These are phyloP conservation scores for Clupea harengus DNA, from an alignment of 2,113 vertebrate genomes.

Conservation along the genomic window DNA sequence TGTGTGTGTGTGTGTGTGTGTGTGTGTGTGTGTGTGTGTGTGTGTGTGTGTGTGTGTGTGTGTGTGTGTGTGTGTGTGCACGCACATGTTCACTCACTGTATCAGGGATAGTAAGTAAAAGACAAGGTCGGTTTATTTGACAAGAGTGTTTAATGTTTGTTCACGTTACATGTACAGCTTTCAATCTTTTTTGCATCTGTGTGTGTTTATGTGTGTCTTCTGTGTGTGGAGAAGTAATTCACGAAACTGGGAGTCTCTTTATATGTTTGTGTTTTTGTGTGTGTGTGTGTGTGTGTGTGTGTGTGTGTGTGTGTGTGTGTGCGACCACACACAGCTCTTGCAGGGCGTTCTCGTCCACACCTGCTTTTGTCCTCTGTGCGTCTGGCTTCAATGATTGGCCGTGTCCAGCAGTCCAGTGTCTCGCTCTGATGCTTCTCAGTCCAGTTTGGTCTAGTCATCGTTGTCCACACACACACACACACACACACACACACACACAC, in stretches of 20 bases:
- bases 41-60: not conserved
- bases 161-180: not conserved
- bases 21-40: not conserved
- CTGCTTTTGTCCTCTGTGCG: not conserved
- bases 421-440: not conserved
- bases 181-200: constrained; percentile 10
- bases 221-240: not conserved
- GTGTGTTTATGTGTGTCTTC: not conserved
- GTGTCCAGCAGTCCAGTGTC: not conserved
- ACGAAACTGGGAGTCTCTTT: not conserved
- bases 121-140: not conserved
- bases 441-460: not conserved
- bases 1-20: not conserved
- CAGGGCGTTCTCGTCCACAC: constrained; percentile 1
- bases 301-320: not conserved
- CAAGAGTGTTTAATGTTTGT: not conserved
- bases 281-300: constrained; percentile 45
- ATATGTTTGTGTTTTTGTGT: not conserved
- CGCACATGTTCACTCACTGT: not conserved
- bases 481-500: not conserved
- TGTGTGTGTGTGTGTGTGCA: not conserved
- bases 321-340: not conserved
- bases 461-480: not conserved
- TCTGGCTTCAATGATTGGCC: not conserved
- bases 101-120: not conserved